These are phyloP conservation scores for Furnarius figulus DNA, from an alignment of 2,113 vertebrate genomes.

Conservation along the genomic window DNA sequence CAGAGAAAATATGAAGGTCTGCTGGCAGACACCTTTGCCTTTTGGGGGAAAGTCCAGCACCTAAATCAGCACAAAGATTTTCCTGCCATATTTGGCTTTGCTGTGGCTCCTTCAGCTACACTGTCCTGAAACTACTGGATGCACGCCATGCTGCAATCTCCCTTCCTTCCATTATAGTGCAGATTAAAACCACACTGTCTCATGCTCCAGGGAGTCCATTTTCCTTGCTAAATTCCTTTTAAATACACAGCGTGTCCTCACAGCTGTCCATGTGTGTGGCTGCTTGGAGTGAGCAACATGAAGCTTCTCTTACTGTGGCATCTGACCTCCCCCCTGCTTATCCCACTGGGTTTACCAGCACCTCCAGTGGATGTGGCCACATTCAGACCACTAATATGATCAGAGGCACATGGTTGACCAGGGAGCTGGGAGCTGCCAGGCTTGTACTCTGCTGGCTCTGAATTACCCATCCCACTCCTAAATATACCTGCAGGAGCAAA, in stretches of 20 bases:
- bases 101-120: neutral
- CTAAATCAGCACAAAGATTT: conserved; percentile 23
- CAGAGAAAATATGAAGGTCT: conserved; percentile 31
- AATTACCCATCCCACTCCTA: neutral
- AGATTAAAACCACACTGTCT: neutral
- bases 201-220: neutral
- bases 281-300: neutral
- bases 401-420: neutral
- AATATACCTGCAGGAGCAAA: neutral
- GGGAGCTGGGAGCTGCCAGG: neutral
- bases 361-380: neutral
- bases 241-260: neutral
- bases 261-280: neutral
- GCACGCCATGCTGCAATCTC: neutral
- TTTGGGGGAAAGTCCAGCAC: neutral
- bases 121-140: neutral
- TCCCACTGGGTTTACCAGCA: neutral
- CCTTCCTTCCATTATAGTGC: neutral
- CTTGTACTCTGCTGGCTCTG: neutral
- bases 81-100: conserved; percentile 36
- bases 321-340: neutral
- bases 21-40: neutral
- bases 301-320: neutral
- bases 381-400: neutral
- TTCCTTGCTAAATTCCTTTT: neutral